These are phyloP conservation scores for Lepidochitona cinerea DNA, from an alignment of 2,888 invertebrate species.

Conservation along the genomic window DNA sequence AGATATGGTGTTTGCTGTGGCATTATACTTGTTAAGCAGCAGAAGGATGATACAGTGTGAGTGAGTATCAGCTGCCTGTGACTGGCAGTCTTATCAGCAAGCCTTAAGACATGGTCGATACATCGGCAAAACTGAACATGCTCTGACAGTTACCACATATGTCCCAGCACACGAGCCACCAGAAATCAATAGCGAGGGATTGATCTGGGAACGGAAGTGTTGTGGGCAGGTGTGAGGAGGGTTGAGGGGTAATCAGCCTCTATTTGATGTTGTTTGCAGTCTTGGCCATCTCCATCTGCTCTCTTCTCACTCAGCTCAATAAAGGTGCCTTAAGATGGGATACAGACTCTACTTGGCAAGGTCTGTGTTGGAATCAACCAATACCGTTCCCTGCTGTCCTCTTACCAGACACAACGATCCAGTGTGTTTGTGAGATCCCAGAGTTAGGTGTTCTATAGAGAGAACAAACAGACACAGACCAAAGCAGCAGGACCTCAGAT, in stretches of 20 bases:
- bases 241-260: neutral
- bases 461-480: neutral
- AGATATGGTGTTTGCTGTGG: no score
- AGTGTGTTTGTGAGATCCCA: neutral
- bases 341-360: neutral
- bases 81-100: neutral
- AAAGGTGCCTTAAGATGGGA: neutral
- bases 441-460: neutral
- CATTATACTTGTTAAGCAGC: no score
- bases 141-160: neutral
- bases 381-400: neutral
- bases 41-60: no score
- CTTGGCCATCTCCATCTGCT: neutral
- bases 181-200: neutral
- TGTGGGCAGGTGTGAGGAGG: neutral
- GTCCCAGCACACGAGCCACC: neutral
- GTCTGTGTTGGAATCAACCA: neutral
- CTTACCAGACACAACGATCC: neutral
- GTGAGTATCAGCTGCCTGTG: neutral
- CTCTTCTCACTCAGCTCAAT: neutral
- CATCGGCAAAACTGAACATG: neutral
- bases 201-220: neutral
- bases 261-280: slow-evolving; percentile 7
- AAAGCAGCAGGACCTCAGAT: neutral
- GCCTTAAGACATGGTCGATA: neutral